Base-by-base conservation (phyloP, 2,888 invertebrate species). In the Orchesellides sinensis region DNA sequence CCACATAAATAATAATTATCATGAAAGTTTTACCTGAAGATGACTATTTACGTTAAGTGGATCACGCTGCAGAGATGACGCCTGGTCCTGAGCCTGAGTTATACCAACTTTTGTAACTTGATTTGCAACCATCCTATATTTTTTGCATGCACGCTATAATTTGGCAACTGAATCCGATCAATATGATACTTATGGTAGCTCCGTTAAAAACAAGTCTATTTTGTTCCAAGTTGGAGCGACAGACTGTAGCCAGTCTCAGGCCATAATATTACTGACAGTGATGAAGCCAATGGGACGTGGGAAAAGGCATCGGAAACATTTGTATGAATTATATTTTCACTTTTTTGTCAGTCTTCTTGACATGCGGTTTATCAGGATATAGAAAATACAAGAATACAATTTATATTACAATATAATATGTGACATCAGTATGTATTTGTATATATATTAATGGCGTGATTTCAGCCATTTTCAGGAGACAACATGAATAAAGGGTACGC, bases 11-110 rank as follows among this genome's bases (percentile, higher is more conserved):
- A n/a, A n/a, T n/a, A n/a, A n/a, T n/a, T n/a, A n/a, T n/a, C n/a
- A n/a, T n/a, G n/a, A n/a, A n/a, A n/a, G 54, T 6, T 6, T 23
- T 19, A 82, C 82, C 82, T 82, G 74, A 40, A 82, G 59, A 47
- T 82, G 68, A 27, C 21, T 49, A 47, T 82, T 82, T 29, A 82
- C 56, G 6, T 74, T 45, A 4, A 69, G n/a, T 4, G 82, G 82
- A 61, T 82, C 75, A 27, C 82, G 19, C 17, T 45, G 73, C 12
- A 49, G 4, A 1, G 61, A 61, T 14, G 61, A 14, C 23, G 40
- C 23, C 8, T n/a, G 70, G 17, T 72, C 56, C 8, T 72, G 56
- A 19, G 35, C 56, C 8, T 72, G 56, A 19, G 35, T 21, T 49
- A 61, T 61, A 8, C 73, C 63, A 17, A 73, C 63, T 19, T 73